Evolutionary conservation across 2,797 vertebrate species (phyloP), one percentile per base, ranked within the genome.

Genomic region (Danio tinwini): DNA sequence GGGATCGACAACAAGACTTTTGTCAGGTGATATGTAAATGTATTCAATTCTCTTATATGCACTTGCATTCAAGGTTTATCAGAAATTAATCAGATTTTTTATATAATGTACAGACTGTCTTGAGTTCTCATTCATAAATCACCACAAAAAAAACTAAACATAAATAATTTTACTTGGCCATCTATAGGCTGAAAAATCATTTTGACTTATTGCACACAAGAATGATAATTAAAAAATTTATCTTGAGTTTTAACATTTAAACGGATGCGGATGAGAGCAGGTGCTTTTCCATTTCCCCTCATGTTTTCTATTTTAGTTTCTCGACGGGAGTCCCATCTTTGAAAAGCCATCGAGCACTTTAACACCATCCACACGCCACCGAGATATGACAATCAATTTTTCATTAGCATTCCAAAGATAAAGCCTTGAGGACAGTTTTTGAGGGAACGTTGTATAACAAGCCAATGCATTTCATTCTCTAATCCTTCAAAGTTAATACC

Each of bases 301-400:
- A 40, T 55, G 73, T 55, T 63, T 64, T 75, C 49, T 55, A 55
- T 29, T 47, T 65, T 56, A 47, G 63, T 14, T 17, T 72, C 14
- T 76, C 0, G 44, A 70, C 29, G 62, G 29, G n/a, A n/a, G 6
- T 47, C 59, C 49, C 8, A 5, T 52, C 39, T 70, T 56, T 58
- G 9, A 77, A 69, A 70, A 29, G 45, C 64, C 75, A 77, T 67
- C 16, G 19, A 77, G 84, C 82, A 85, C 84, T 85, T 85, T 85
- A 78, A 83, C 52, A 70, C 42, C 63, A 29, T 67, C 59, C 78
- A 21, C 37, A 39, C 7, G 29, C 59, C 68, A 19, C 17, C 50
- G 59, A n/a, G 8, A 71, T 37, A 58, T 49, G 82, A 80, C 74
- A 76, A 84, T 82, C 62, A 52, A 62, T 56, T 13, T 80, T 72